Conservation (phyloP, 2,113 vertebrate genomes). For the Brachyhypopomus gauderio region DNA sequence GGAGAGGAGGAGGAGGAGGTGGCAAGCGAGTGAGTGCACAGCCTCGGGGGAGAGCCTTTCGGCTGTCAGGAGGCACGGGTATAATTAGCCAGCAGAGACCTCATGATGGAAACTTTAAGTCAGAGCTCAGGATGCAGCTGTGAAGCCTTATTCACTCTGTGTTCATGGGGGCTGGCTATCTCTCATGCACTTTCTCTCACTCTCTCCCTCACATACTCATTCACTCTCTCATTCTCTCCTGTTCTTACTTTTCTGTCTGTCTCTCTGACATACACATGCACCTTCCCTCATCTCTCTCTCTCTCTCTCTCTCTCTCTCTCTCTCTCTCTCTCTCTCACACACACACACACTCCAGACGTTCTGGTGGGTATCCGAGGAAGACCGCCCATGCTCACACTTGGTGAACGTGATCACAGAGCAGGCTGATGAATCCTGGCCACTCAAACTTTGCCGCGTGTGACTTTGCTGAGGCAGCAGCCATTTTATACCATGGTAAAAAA, state of each 20-base stretch:
- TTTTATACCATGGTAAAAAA: not conserved
- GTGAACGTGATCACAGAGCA: not conserved
- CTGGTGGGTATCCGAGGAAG: constrained; percentile 17
- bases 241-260: not conserved
- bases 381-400: not conserved
- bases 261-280: not conserved
- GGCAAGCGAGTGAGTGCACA: constrained; percentile 37
- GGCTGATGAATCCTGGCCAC: constrained; percentile 32
- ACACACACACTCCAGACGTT: not conserved
- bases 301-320: not conserved
- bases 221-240: not conserved
- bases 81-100: constrained; percentile 81
- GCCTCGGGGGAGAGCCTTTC: constrained; percentile 64
- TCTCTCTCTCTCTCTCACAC: not conserved
- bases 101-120: constrained; percentile 61
- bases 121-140: not conserved
- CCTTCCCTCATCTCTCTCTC: not conserved
- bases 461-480: constrained; percentile 3
- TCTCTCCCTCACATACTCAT: not conserved
- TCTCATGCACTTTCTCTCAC: not conserved
- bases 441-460: constrained; percentile 3
- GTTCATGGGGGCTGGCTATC: not conserved
- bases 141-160: constrained; percentile 1
- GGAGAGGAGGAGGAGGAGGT: constrained; percentile 30
- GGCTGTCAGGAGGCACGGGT: constrained; percentile 65